Percentiles rank a stretch among this genome's conserved stretches.
Evolutionary conservation across 2,113 vertebrate species (phyloP).

Genomic region (Ammospiza nelsoni): DNA sequence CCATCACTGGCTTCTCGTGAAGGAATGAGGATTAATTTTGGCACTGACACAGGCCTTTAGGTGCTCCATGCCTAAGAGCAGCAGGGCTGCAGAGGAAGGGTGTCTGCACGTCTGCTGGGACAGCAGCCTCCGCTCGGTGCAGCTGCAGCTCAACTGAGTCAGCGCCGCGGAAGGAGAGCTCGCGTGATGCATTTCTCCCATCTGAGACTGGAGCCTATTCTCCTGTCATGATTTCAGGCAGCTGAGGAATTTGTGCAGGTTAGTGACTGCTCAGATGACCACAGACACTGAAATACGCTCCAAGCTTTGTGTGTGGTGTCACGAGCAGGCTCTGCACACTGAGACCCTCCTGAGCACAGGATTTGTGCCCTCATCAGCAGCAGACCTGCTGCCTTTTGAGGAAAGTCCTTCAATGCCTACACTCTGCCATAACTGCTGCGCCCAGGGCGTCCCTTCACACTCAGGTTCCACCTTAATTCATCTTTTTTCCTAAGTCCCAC

Average conservation of each 20-base stretch:
- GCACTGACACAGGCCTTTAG: not conserved
- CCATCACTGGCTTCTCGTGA: not conserved
- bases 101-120: not conserved
- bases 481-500: not conserved
- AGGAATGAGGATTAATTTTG: not conserved
- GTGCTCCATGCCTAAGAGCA: not conserved
- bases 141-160: not conserved
- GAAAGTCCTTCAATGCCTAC: fast-evolving
- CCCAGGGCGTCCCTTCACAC: not conserved
- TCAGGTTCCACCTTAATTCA: not conserved
- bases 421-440: fast-evolving
- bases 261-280: not conserved
- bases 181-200: not conserved
- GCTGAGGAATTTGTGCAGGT: not conserved
- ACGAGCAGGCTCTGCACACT: not conserved
- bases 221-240: not conserved
- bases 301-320: not conserved
- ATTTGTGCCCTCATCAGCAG: not conserved
- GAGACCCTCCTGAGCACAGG: not conserved
- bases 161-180: not conserved
- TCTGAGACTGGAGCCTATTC: not conserved
- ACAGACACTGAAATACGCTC: not conserved
- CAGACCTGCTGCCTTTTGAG: not conserved
- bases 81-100: not conserved
- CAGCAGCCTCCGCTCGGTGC: not conserved